Evolutionary conservation across 2,888 invertebrate species (phyloP).

Genomic region (Lepas anatifera): DNA sequence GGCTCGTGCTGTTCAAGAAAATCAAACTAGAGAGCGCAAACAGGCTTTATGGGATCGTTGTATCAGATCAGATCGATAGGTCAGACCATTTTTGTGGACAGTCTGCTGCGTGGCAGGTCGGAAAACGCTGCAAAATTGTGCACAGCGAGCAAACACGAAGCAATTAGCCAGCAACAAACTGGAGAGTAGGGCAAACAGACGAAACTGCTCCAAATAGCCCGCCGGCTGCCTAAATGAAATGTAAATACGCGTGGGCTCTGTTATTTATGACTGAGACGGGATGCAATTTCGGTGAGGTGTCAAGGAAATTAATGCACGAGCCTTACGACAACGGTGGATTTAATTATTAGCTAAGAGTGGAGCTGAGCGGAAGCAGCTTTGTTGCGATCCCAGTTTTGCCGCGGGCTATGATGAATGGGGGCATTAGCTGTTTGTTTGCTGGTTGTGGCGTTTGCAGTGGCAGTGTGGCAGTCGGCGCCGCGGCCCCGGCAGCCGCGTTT

Average conservation of each 20-base stretch:
- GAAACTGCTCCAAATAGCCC: neutral
- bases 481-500: no score
- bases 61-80: neutral
- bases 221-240: neutral
- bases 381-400: neutral
- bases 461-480: no score
- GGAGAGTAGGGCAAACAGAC: slow-evolving; percentile 5
- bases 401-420: neutral
- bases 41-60: neutral
- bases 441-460: no score
- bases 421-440: neutral
- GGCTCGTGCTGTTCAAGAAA: neutral
- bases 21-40: neutral
- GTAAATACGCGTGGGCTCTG: neutral
- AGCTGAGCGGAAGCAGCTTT: neutral
- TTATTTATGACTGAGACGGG: slow-evolving; percentile 3
- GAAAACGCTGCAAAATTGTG: slow-evolving; percentile 6
- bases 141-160: neutral
- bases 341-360: slow-evolving; percentile 11
- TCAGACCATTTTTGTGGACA: neutral
- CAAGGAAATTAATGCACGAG: slow-evolving; percentile 1
- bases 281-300: slow-evolving; percentile 7
- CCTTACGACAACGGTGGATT: slow-evolving; percentile 9
- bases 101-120: neutral
- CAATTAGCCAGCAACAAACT: slow-evolving; percentile 6